Evolutionary conservation across 2,797 vertebrate species (phyloP), one percentile per base, ranked within the genome.

Genomic region (Clamator glandarius): DNA sequence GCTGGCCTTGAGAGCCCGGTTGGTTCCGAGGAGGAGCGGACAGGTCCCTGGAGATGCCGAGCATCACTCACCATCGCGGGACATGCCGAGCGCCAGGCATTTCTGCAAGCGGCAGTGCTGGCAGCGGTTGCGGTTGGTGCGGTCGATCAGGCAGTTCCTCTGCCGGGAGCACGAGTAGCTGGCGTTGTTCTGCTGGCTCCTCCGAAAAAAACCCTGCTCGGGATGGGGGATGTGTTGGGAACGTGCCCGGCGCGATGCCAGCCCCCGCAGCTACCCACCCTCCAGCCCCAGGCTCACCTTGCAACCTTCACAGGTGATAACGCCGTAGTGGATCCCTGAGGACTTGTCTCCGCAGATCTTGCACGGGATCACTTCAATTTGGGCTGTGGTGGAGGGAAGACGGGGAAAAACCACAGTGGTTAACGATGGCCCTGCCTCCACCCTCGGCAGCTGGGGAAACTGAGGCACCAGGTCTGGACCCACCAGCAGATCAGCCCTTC

Each of bases 311-410:
- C 99, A 99, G 92, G 99, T 99, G 97, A 99, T 99, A 72, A 99
- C 99, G 8, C 99, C 99, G 72, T 99, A 99, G 97, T 99, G 99
- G 93, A 99, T 99, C 75, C 99, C 99, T 13, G 99, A 99, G 52
- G 99, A 99, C 87, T 99, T 99, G 97, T 99, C 99, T 72, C 99
- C 99, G 54, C 99, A 99, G 97, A 99, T 99, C 98, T 99, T 99
- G 97, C 99, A 99, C 1, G 99, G 99, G 87, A 99, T 99, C 17
- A 99, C 98, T 93, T 99, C 98, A 36, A 99, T 99, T 98, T 99
- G 99, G 97, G 99, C 99, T 99, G 97, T 0, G 15, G 93, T 29
- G 1, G 15, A 15, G 31, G 48, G 61, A 61, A 88, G 68, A 81
- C 86, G 39, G 44, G 52, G 86, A 24, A 5, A 76, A 51, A 39